Evolutionary conservation across 2,797 vertebrate species (phyloP).

Genomic region (Pelochelys cantorii): DNA sequence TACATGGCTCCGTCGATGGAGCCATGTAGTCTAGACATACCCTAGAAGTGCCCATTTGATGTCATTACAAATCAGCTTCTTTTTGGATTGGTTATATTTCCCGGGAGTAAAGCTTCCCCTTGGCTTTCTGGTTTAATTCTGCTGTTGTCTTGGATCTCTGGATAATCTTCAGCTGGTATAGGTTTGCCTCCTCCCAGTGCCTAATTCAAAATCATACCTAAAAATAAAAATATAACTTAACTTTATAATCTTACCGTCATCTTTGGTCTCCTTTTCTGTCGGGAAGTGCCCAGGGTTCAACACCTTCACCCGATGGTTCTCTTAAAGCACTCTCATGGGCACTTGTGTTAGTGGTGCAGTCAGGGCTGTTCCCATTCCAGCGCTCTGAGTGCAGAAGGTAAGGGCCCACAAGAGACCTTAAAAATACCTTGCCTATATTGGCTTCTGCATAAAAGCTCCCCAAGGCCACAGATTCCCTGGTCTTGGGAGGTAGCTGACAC

Average conservation of each 20-base stretch:
- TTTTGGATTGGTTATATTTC: neutral
- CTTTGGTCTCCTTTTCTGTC: neutral
- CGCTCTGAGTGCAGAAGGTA: no score
- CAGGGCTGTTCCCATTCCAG: no score
- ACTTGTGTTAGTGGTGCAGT: no score
- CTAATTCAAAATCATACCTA: neutral
- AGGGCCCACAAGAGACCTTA: no score
- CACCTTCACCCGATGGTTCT: rapidly evolving
- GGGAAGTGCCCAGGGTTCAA: neutral
- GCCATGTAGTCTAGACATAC: no score
- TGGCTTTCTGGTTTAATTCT: neutral
- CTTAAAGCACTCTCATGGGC: neutral
- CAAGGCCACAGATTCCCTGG: no score
- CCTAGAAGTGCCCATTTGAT: neutral
- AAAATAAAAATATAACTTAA: neutral
- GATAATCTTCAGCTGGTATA: rapidly evolving
- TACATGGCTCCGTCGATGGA: no score
- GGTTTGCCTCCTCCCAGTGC: neutral
- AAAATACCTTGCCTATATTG: no score
- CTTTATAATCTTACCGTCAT: neutral
- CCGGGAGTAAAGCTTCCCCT: neutral
- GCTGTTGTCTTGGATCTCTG: neutral
- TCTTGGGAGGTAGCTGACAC: no score
- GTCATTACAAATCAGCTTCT: neutral
- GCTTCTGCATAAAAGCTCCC: no score